Evolutionary conservation across 2,113 vertebrate genomes (phyloP), one percentile per base, ranked within the genome.

Genomic region (Hiodon alosoides): DNA sequence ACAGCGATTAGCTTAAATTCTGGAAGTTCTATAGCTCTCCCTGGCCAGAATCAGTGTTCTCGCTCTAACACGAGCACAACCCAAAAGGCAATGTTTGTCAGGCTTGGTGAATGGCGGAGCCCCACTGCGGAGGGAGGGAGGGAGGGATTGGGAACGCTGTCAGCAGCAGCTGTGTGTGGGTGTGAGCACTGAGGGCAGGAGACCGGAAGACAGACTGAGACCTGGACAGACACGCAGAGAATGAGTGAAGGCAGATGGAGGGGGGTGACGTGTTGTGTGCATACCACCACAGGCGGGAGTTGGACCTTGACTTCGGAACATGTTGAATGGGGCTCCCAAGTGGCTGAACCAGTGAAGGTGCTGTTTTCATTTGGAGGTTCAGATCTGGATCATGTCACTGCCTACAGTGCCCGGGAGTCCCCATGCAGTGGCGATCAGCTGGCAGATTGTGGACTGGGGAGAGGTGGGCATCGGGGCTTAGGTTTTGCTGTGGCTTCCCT

Each of bases 271-370:
- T 57, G 54, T 10, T 10, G 54, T 71, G 75, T 16, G 67, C 81
- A 81, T 82, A 75, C 69, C 71, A 57, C 69, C 75, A 73, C 47
- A 79, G 82, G 78, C 75, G 76, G 10, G 31, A 31, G 31, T 31
- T 31, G 31, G 31, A 31, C 31, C 31, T 31, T 31, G 31, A 31
- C 31, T 31, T 31, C 31, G 31, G 31, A 31, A 31, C 31, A 31
- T 31, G 31, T 31, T 31, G 31, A 31, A 31, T 31, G 31, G 31
- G 31, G 31, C 31, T 31, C 31, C 31, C 31, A 31, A 31, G 31
- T 31, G 31, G 31, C 31, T 31, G 31, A 31, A 31, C 31, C 31
- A 31, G 31, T 31, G 31, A 31, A 31, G 31, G 31, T 2, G 31
- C 31, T 31, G 31, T 31, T 31, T 31, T 31, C 31, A 31, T 0